Evolutionary conservation across 2,113 vertebrate species (phyloP).

Genomic region (Pachycephala philippinensis): DNA sequence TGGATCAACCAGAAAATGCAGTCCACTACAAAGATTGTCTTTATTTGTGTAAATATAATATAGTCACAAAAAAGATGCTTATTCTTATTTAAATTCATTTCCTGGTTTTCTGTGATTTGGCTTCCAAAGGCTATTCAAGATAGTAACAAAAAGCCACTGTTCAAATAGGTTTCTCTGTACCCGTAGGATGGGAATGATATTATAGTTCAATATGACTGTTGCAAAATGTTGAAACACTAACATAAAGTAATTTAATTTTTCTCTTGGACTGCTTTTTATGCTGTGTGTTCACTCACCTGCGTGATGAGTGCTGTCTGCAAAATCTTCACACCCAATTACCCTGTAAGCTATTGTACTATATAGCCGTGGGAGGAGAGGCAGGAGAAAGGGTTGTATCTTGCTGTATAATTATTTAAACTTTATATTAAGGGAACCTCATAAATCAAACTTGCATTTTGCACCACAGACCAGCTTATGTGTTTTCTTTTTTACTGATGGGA

Average conservation of each 20-base stretch:
- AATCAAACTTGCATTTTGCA: neutral
- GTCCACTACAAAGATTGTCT: neutral
- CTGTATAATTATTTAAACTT: neutral
- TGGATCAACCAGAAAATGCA: neutral
- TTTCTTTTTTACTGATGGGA: neutral
- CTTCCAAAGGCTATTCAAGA: conserved; percentile 17
- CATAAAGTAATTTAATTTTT: neutral
- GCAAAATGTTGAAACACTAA: neutral
- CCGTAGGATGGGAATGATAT: neutral
- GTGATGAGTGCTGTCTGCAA: neutral
- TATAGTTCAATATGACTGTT: neutral
- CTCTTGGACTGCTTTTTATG: neutral
- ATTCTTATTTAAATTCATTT: conserved; percentile 6
- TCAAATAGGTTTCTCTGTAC: neutral
- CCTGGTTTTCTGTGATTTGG: neutral
- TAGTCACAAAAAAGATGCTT: neutral
- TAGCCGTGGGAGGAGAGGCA: neutral
- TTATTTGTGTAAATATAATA: neutral
- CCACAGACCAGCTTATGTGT: neutral
- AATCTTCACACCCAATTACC: neutral
- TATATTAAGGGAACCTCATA: neutral
- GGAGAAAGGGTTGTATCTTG: neutral
- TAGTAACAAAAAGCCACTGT: conserved; percentile 43
- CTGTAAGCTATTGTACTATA: neutral
- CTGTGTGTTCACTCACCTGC: neutral